A percentile compares a stretch with the other conserved stretches of the same genome.
Evolutionary conservation across 2,797 vertebrate species (phyloP).

Genomic region (Xiphorhynchus erythropygius): DNA sequence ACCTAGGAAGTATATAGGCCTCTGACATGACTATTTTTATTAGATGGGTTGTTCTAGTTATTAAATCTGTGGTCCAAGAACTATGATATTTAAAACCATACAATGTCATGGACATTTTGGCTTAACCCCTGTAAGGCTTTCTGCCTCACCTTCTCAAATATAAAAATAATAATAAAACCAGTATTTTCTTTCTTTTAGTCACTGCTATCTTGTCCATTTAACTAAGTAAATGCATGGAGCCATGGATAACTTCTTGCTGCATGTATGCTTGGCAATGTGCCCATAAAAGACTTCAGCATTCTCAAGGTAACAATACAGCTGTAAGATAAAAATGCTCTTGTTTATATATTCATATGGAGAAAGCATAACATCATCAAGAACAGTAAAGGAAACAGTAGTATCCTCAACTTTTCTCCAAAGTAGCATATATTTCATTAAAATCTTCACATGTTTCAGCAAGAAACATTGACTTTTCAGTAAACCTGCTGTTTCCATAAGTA

Average conservation of each 20-base stretch:
- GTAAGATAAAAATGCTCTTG: background rate
- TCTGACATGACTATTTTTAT: background rate
- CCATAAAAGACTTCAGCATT: background rate
- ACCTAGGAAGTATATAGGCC: background rate
- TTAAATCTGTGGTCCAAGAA: background rate
- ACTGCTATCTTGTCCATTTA: background rate
- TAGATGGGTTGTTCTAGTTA: background rate
- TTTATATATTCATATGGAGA: background rate
- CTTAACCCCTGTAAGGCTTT: background rate
- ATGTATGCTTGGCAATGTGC: background rate
- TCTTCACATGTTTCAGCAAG: background rate
- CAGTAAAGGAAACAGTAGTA: background rate
- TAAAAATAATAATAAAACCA: background rate
- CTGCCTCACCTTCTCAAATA: background rate
- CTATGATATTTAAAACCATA: background rate
- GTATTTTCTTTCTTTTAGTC: background rate
- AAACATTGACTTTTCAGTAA: background rate
- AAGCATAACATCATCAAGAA: background rate
- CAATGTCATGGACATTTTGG: background rate
- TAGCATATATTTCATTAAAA: background rate
- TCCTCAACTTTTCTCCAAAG: background rate
- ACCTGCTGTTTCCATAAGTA: background rate
- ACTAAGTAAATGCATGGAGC: background rate
- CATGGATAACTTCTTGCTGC: background rate
- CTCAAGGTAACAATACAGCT: background rate